These are phyloP conservation scores for Scaptomyza hsui DNA, from an alignment of 1,140 invertebrate genomes.

Conservation along the genomic window DNA sequence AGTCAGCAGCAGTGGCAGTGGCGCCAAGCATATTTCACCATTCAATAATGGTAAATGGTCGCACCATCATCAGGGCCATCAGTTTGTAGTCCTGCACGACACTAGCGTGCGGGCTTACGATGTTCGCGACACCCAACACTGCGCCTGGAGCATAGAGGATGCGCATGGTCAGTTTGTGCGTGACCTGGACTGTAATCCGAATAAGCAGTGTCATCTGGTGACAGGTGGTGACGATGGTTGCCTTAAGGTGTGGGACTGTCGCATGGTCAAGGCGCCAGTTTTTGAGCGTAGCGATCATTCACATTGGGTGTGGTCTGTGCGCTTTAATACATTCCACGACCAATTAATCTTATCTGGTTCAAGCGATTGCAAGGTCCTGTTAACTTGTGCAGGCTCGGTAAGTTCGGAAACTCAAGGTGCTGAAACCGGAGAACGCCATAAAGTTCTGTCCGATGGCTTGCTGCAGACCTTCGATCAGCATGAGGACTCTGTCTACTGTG, in stretches of 20 bases:
- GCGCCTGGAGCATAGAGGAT: constrained; percentile 92
- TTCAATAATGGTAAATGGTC: constrained; percentile 96
- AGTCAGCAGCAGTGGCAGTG: constrained; percentile 50
- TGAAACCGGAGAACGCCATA: constrained; percentile 86
- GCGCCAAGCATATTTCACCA: constrained; percentile 87
- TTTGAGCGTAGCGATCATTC: constrained; percentile 95
- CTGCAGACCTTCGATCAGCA: constrained; percentile 96
- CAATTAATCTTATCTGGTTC: constrained; percentile 97
- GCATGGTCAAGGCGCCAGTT: constrained; percentile 91
- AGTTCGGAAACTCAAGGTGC: constrained; percentile 88
- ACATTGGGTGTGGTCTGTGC: constrained; percentile 98
- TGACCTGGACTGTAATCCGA: constrained; percentile 98
- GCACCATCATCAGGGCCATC: constrained; percentile 93
- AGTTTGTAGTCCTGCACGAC: constrained; percentile 93
- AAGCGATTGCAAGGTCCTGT: constrained; percentile 95
- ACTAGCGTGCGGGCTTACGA: constrained; percentile 95
- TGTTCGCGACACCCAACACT: constrained; percentile 88
- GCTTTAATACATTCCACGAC: constrained; percentile 98
- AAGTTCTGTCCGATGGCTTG: constrained; percentile 86
- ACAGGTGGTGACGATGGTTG: constrained; percentile 98
- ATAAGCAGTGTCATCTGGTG: constrained; percentile 96
- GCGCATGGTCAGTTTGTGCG: constrained; percentile 95
- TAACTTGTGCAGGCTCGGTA: constrained; percentile 93
- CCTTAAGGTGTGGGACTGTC: constrained; percentile 97
- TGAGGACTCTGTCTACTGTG: constrained; percentile 98